A percentile compares a stretch with the other conserved stretches of the same genome.
Evolutionary conservation across 2,888 invertebrate genomes (phyloP).

Genomic region (Spicauda simplicius): DNA sequence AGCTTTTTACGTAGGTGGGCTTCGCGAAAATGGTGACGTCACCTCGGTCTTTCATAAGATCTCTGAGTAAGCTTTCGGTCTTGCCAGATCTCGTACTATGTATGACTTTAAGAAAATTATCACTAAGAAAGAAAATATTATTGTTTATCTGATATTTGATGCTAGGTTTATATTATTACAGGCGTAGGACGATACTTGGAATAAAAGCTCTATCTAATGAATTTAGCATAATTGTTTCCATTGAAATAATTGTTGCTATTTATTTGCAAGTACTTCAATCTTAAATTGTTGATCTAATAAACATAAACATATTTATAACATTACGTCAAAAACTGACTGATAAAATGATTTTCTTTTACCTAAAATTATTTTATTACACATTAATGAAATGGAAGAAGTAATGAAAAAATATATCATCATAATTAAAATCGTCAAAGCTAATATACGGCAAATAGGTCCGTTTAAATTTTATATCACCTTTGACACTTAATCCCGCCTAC

Average conservation of each 20-base stretch:
- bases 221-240: background rate
- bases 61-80: constrained; percentile 11
- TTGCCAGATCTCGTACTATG: constrained; percentile 8
- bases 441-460: constrained; percentile 12
- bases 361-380: too few species aligned
- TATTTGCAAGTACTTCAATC: background rate
- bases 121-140: background rate
- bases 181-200: background rate
- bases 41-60: constrained; percentile 29
- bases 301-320: background rate
- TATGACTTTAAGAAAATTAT: background rate
- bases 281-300: background rate
- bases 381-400: too few species aligned
- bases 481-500: constrained; percentile 33
- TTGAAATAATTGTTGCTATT: background rate
- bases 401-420: background rate
- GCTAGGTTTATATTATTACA: background rate
- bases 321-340: too few species aligned
- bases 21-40: constrained; percentile 33
- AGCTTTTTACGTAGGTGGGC: constrained; percentile 33
- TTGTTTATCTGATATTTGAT: background rate
- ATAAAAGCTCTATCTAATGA: background rate
- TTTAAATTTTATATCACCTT: constrained; percentile 28
- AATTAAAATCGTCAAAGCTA: background rate
- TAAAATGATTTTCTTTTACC: too few species aligned